phyloP scores from a whole-genome alignment of 2,113 vertebrate genomes.

The Opisthocomus hoazin region DNA sequence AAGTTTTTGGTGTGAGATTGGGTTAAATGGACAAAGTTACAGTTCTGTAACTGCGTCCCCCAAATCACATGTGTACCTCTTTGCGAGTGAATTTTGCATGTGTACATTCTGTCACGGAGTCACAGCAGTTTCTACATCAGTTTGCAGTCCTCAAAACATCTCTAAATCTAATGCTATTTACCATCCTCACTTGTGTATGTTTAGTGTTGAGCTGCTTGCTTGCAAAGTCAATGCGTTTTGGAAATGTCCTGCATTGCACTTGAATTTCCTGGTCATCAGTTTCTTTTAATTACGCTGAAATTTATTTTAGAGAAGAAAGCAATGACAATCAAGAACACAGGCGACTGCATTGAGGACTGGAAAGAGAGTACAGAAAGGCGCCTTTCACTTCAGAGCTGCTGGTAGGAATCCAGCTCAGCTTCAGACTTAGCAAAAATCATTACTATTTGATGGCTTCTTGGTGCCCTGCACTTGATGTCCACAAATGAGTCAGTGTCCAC shows the following conservation, averaged over 20 bases:
- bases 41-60: background rate
- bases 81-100: background rate
- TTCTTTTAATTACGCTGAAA: background rate
- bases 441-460: background rate
- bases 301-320: background rate
- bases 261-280: background rate
- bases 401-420: background rate
- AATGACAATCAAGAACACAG: background rate
- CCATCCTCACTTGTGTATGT: background rate
- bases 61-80: background rate
- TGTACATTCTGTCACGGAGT: background rate
- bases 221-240: background rate
- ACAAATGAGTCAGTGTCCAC: constrained; percentile 1
- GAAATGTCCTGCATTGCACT: background rate
- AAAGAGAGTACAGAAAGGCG: background rate
- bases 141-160: background rate
- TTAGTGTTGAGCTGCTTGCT: background rate
- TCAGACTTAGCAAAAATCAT: constrained; percentile 8
- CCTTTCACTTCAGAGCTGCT: constrained; percentile 11
- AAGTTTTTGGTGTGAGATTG: background rate
- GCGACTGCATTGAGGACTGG: background rate
- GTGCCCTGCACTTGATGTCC: background rate
- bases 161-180: background rate
- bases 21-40: background rate
- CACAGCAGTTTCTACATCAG: background rate